These are phyloP conservation scores for Meloidogyne chitwoodi DNA, from an alignment of 1,140 invertebrate species.

Conservation along the genomic window DNA sequence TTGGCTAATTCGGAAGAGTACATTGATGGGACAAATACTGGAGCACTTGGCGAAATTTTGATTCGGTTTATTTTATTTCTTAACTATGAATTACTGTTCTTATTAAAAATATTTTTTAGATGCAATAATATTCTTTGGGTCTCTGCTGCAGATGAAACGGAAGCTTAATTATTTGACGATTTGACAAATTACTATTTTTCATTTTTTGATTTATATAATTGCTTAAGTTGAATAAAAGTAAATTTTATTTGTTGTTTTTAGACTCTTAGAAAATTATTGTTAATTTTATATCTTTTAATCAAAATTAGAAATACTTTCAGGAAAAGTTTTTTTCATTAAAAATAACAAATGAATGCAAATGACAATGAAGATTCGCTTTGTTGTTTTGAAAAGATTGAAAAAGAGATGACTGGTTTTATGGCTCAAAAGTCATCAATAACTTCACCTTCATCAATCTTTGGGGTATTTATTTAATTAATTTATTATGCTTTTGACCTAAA, in stretches of 20 bases:
- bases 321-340: not conserved
- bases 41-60: conserved; percentile 91
- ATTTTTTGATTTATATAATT: not conserved
- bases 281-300: not conserved
- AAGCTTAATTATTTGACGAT: not conserved
- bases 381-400: not conserved
- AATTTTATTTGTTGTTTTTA: not conserved
- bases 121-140: conserved; percentile 99
- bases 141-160: conserved; percentile 80
- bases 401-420: not conserved
- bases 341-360: not conserved
- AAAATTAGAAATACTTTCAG: too few species aligned
- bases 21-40: conserved; percentile 82
- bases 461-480: too few species aligned
- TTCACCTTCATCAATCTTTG: not conserved
- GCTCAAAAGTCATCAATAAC: not conserved
- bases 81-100: not conserved
- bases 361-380: not conserved
- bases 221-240: not conserved
- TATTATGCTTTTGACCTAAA: not conserved
- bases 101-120: conserved; percentile 57
- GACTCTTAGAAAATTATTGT: not conserved
- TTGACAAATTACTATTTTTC: not conserved
- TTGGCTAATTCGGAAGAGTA: conserved; percentile 97
- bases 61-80: conserved; percentile 67